Evolutionary conservation across 2,888 invertebrate genomes (phyloP).

Genomic region (Amphipyra berbera): DNA sequence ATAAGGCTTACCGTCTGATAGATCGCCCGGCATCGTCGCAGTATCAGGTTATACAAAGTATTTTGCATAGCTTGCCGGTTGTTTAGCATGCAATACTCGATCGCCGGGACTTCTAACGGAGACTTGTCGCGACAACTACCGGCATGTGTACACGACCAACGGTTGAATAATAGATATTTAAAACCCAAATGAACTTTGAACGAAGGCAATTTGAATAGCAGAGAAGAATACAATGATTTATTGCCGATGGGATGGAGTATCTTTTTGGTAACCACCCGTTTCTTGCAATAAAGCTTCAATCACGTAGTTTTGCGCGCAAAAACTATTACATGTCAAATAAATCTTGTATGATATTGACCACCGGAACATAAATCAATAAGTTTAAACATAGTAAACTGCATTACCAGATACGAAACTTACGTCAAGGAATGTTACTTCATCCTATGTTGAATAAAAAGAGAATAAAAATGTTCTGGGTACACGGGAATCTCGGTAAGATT

Average conservation of each 20-base stretch:
- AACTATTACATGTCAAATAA: constrained; percentile 24
- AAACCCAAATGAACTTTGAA: constrained; percentile 34
- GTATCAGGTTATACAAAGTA: constrained; percentile 70
- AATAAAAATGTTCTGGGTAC: constrained; percentile 43
- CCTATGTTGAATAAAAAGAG: constrained; percentile 29
- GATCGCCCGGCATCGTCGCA: constrained; percentile 63
- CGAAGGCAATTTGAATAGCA: constrained; percentile 20
- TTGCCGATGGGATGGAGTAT: not conserved
- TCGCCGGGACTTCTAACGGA: constrained; percentile 76
- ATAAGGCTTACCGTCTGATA: constrained; percentile 74
- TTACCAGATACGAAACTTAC: constrained; percentile 31
- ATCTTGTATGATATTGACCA: constrained; percentile 37
- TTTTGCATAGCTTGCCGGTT: constrained; percentile 71
- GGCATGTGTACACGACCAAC: constrained; percentile 62
- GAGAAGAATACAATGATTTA: constrained; percentile 14
- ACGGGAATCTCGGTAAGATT: constrained; percentile 52
- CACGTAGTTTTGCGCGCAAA: constrained; percentile 11
- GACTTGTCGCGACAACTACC: constrained; percentile 81
- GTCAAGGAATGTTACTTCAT: constrained; percentile 38
- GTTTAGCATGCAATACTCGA: constrained; percentile 81
- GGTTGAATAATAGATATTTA: constrained; percentile 46
- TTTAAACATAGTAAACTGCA: constrained; percentile 42
- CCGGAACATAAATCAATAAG: constrained; percentile 31
- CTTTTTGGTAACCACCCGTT: constrained; percentile 14
- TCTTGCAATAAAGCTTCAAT: constrained; percentile 11